Conservation (phyloP, 2,797 vertebrate species). For the Spinus pinus region DNA sequence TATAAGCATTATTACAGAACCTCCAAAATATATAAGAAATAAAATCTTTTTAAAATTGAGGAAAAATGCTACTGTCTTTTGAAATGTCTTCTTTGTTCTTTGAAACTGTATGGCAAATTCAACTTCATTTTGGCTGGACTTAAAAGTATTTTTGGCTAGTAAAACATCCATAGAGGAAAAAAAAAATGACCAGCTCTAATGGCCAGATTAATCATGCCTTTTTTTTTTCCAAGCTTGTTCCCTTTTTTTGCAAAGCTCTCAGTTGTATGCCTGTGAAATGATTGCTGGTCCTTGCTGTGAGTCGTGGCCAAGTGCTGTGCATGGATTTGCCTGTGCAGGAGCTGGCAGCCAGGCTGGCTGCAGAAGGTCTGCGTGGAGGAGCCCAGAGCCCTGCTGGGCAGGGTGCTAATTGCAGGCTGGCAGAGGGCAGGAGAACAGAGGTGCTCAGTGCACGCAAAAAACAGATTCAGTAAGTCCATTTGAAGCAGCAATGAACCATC, state of each 20-base stretch:
- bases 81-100: not conserved
- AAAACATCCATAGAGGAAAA: not conserved
- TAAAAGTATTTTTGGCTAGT: not conserved
- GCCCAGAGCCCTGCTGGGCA: not conserved
- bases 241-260: not conserved
- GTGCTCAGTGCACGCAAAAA: not conserved
- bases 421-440: not conserved
- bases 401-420: not conserved
- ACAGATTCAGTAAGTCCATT: not conserved
- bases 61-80: not conserved
- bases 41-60: not conserved
- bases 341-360: not conserved
- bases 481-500: not conserved
- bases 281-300: not conserved
- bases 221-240: not conserved
- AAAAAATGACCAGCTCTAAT: not conserved
- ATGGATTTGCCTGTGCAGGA: not conserved
- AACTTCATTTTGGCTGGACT: not conserved
- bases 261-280: not conserved
- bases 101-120: not conserved
- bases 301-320: not conserved
- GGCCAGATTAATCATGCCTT: not conserved
- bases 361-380: not conserved
- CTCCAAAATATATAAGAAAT: not conserved
- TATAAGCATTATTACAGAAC: not conserved